Conservation (phyloP, 2,113 vertebrate genomes). For the Cisticola juncidis region DNA sequence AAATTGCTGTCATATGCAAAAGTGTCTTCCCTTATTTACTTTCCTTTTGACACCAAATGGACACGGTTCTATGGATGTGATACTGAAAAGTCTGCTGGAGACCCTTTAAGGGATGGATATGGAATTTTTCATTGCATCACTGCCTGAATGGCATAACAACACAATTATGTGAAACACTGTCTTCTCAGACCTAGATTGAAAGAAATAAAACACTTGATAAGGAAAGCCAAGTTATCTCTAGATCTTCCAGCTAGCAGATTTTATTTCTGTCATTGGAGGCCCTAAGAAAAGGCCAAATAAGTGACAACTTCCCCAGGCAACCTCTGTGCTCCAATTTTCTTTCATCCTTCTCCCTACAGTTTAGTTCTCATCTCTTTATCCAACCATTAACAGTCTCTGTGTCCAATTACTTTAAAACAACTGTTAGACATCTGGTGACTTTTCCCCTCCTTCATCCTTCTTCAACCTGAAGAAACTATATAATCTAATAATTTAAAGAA, state of each 20-base stretch:
- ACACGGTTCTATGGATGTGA: not conserved
- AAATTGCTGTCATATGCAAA: not conserved
- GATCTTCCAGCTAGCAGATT: not conserved
- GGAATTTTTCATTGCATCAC: not conserved
- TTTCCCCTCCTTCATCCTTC: not conserved
- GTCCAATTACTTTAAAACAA: not conserved
- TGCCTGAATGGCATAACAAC: not conserved
- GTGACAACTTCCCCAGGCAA: not conserved
- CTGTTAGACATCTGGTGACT: not conserved
- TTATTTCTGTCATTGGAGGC: not conserved
- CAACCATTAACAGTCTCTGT: not conserved
- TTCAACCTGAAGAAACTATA: not conserved
- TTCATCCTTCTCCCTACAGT: not conserved
- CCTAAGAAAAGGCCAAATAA: not conserved
- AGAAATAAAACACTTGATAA: not conserved
- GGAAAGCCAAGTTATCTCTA: not conserved
- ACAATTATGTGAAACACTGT: not conserved
- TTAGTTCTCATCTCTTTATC: not conserved
- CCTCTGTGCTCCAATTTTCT: not conserved
- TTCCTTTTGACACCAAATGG: not conserved
- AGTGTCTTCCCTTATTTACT: not conserved
- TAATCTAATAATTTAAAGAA: not conserved
- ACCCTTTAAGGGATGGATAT: not conserved
- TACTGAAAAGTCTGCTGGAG: not conserved
- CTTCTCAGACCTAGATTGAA: not conserved